Evolutionary conservation across 2,888 invertebrate genomes (phyloP).

Genomic region (Alentia gelatinosa): DNA sequence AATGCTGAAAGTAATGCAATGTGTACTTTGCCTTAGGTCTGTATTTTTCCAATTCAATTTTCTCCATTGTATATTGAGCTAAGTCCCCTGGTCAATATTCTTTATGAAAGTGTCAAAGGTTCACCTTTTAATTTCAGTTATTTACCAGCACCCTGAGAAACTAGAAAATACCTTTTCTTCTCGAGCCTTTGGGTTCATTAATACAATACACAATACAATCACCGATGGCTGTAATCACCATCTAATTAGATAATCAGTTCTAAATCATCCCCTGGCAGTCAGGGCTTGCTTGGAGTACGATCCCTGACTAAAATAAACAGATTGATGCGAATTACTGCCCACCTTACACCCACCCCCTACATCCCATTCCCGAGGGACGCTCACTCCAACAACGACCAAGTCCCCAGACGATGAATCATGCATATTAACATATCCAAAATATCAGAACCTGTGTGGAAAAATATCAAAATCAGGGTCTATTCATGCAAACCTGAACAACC

Average conservation of each 20-base stretch:
- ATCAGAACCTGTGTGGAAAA: background rate
- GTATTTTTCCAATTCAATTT: too few species aligned
- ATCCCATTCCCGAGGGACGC: background rate
- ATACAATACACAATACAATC: too few species aligned
- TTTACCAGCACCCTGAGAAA: too few species aligned
- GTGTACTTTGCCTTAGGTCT: too few species aligned
- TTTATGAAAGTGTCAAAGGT: too few species aligned
- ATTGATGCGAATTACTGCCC: background rate
- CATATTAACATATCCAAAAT: background rate
- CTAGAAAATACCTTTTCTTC: too few species aligned
- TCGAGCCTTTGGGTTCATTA: too few species aligned
- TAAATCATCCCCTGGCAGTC: background rate
- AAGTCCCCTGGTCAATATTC: too few species aligned
- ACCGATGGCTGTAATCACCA: too few species aligned
- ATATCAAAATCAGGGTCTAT: background rate
- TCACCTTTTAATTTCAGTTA: too few species aligned
- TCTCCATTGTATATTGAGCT: too few species aligned
- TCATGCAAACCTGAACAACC: background rate
- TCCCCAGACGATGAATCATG: background rate
- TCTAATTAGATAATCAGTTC: background rate
- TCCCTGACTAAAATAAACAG: background rate
- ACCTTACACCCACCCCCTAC: background rate
- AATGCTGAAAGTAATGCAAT: too few species aligned
- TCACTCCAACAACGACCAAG: background rate
- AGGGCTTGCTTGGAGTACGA: background rate